Conservation (phyloP, 2,888 invertebrate genomes). For the Pheosia gnoma region DNA sequence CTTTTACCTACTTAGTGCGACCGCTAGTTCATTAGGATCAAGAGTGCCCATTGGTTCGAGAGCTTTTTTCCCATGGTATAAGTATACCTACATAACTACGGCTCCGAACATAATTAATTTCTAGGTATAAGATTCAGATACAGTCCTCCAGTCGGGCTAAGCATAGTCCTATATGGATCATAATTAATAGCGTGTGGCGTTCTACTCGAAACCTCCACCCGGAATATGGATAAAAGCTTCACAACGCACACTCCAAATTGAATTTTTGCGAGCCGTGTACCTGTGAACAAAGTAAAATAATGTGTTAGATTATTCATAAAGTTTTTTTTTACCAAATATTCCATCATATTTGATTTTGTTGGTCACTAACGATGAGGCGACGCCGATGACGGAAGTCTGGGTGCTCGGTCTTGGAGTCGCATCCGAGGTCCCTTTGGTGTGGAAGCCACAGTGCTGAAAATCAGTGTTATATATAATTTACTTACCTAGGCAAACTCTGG, state of each 20-base stretch:
- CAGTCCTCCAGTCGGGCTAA: slow-evolving; percentile 40
- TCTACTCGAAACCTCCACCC: slow-evolving; percentile 46
- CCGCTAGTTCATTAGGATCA: no score
- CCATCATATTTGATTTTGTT: no score
- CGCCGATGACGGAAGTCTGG: no score
- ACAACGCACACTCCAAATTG: slow-evolving; percentile 51
- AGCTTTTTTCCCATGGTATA: not conserved
- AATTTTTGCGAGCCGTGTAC: slow-evolving; percentile 50
- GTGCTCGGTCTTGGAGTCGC: no score
- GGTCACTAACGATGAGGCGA: no score
- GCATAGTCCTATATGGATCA: slow-evolving; percentile 38
- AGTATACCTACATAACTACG: not conserved
- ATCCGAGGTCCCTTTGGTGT: no score
- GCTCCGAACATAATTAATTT: not conserved
- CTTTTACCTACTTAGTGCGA: no score
- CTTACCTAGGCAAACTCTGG: slow-evolving; percentile 72
- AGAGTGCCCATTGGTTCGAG: no score
- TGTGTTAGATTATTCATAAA: not conserved
- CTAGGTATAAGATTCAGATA: slow-evolving; percentile 39
- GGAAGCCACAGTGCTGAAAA: no score
- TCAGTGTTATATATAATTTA: slow-evolving; percentile 7
- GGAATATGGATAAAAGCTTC: slow-evolving; percentile 47
- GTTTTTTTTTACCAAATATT: no score
- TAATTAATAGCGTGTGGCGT: slow-evolving; percentile 39
- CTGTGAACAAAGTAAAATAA: slow-evolving; percentile 29